Conservation (phyloP, 2,888 invertebrate genomes). For the Xestoiulus laeticollis region DNA sequence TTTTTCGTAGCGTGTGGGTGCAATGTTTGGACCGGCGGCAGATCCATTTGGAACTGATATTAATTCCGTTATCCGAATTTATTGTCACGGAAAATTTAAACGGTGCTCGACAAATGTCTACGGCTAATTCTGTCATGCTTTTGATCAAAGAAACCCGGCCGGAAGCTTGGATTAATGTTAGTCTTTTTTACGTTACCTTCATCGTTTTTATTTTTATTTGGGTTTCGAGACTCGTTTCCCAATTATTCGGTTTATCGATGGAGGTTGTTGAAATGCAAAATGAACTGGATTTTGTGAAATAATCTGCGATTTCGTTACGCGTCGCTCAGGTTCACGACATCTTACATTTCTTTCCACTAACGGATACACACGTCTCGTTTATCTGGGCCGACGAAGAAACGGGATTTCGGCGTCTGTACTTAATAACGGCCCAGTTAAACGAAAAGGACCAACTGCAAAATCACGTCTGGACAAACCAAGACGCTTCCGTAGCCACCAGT, state of each 20-base stretch:
- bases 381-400: slow-evolving; percentile 94
- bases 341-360: slow-evolving; percentile 79
- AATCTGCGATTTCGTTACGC: slow-evolving; percentile 46
- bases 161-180: slow-evolving; percentile 88
- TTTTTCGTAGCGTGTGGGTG: slow-evolving; percentile 83
- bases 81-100: slow-evolving; percentile 59
- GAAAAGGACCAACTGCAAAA: slow-evolving; percentile 31
- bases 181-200: slow-evolving; percentile 59
- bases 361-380: slow-evolving; percentile 71
- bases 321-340: slow-evolving; percentile 76
- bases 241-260: neutral
- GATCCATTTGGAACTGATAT: slow-evolving; percentile 81
- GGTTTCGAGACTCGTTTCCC: neutral
- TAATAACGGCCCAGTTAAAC: slow-evolving; percentile 57
- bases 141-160: slow-evolving; percentile 72
- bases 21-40: slow-evolving; percentile 90
- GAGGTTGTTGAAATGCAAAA: too few relatives aligned
- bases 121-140: slow-evolving; percentile 60
- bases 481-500: slow-evolving; percentile 17
- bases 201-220: neutral
- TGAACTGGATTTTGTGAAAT: neutral
- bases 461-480: neutral
- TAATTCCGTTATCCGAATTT: slow-evolving; percentile 79
- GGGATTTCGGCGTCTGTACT: slow-evolving; percentile 86
- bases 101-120: slow-evolving; percentile 64